Base-by-base conservation (phyloP, 2,113 vertebrate genomes). In the Istiophorus platypterus region DNA sequence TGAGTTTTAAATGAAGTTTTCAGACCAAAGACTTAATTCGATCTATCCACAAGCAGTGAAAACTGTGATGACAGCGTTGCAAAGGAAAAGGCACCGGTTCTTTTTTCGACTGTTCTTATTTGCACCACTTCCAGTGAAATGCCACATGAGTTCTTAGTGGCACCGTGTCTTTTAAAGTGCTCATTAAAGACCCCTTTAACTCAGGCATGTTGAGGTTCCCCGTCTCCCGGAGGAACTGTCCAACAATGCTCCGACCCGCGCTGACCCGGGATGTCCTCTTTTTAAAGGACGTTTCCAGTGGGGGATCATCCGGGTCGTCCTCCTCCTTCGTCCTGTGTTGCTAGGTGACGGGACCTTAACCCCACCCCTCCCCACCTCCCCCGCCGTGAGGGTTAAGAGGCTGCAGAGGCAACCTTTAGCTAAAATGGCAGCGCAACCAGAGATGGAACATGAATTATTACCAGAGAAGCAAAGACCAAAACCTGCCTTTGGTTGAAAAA, bases 401-500 rank as follows among this genome's bases (percentile, higher is more conserved):
- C 39, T 39, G 72, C n/a, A 17, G 61, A 54, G n/a, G 12, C 45
- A 26, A 91, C 85, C 82, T 89, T 91, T 78, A 75, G 7, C 64
- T 27, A n/a, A 68, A 76, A 64, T 12, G 51, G 76, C 82, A 74
- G 26, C 6, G 15, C 62, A 27, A 66, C 68, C 58, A 29, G 1
- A 58, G 45, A 62, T 0, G 1, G 15, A 7, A 1, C 69, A 29
- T 1, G n/a, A 27, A 52, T 3, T 34, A 34, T 34, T 34, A 34
- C 3, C 31, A 34, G 6, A 34, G 6, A 34, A 34, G 13, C 56
- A 58, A 27, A n/a, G n/a, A n/a, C n/a, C n/a, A n/a, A n/a, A n/a
- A n/a, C n/a, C n/a, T n/a, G n/a, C n/a, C n/a, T n/a, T n/a, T 34
- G 31, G 6, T 34, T 34, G 31, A 34, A 34, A 34, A 0, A 18